Evolutionary conservation across 1,140 invertebrate genomes (phyloP), one percentile per base, ranked within the genome.

Genomic region (Gonioctena quinquepunctata): DNA sequence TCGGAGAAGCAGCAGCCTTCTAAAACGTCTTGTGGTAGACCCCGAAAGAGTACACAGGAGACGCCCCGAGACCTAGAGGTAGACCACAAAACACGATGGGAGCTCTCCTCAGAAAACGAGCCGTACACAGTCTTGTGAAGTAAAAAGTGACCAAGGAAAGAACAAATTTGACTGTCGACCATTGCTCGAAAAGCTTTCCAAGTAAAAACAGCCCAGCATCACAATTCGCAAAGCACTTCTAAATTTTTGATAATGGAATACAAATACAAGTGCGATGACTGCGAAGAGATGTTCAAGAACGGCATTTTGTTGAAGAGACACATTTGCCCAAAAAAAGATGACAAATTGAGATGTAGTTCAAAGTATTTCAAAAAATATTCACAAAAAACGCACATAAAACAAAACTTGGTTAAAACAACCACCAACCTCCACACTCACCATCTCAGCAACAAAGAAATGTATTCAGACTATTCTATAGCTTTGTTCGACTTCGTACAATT

Each of bases 111-210:
- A 50, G 25, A 66, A 75, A 61, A 67, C 57, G 64, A 64, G 62
- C 25, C 59, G 63, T 4, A 52, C 64, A 22, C 42, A 73, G 26
- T 18, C 71, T 26, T 25, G 49, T 50, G 56, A 72, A 62, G 22
- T 33, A 18, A 50, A 63, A 49, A 13, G 42, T 33, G 28, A 60
- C 3, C 26, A 22, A 56, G 26, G 50, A 8, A 71, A 68, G 23
- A 66, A 59, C 23, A 73, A 79, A 66, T 52, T 86, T 74, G 77
- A 72, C 57, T 90, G 89, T 77, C 78, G 76, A n/a, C 1, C 79
- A 86, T 66, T 90, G 89, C 81, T 83, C 84, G 64, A 86, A 86
- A 64, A 78, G 77, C 22, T 90, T 90, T 77, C 79, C 84, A 19
- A 87, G 87, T 80, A 84, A 87, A 73, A 85, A 85, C 70, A 87